Evolutionary conservation across 2,888 invertebrate species (phyloP), one percentile per base, ranked within the genome.

Genomic region (Drosophila incognita): DNA sequence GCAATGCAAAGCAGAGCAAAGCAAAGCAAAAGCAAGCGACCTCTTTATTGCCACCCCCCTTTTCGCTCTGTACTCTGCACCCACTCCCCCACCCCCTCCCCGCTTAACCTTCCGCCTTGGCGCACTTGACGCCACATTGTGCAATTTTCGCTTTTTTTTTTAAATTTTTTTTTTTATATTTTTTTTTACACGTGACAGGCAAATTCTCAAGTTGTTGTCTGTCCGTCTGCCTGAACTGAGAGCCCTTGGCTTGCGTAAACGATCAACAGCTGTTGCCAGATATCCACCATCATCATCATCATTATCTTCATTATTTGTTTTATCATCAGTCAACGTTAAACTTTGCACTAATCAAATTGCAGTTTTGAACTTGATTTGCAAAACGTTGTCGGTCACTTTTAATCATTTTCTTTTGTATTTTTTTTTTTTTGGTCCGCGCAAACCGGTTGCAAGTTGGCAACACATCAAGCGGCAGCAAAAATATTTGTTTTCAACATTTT

Each of bases 131-230:
- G 85, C 82, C 80, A 74, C 76, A 79, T 85, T 85, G 79, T 86
- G 85, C 85, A 88, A 86, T 85, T 87, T 88, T 86, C 87, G 77
- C 87, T 88, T 86, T 15, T 46, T 46, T 46, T 24, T 46, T 4
- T 35, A 4, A 1, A 21, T 21, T 1, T 11, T 35, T 13, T 15
- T 24, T 24, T 46, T 1, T 4, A 7, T 15, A 4, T 4, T 46
- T 24, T 21, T 46, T 21, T 83, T 82, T 88, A 82, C 89, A 86
- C 89, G 84, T 88, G 89, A 88, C 89, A 84, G 84, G 68, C 89
- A 81, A 77, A 77, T 71, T 69, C 71, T 81, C 76, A 59, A 68
- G 66, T 52, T 67, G 58, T 11, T 61, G 67, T 51, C 36, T 38
- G 10, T 15, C 15, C 8, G 24, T 4, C 27, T 46, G 46, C 1